Evolutionary conservation across 2,797 vertebrate genomes (phyloP), one percentile per base, ranked within the genome.

Genomic region (Chelonia mydas): DNA sequence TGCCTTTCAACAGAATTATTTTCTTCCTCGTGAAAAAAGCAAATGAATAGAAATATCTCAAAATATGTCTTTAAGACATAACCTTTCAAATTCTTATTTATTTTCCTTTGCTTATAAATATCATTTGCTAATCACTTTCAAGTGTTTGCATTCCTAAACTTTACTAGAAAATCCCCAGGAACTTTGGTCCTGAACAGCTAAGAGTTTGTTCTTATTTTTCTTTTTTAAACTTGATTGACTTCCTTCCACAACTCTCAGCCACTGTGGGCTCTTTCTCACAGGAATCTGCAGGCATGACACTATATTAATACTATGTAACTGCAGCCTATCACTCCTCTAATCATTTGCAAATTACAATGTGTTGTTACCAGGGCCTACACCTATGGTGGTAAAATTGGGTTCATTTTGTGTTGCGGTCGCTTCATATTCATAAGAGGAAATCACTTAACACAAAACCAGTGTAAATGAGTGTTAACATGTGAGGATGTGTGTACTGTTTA

Each of bases 131-230:
- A 84, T 88, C 59, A 81, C n/a, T 84, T 65, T 33, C 92, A 45
- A 27, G 57, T 27, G 27, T 82, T 19, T 50, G 65, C 95, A 72
- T 28, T 31, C 83, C 28, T 78, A 80, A 65, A 25, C 41, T 33
- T 25, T 83, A 79, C n/a, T 81, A 88, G 74, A 92, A 94, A 86
- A 89, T 88, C 16, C 82, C 81, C 53, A 82, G 55, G 28, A 91
- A 83, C 91, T 41, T 61, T 45, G 13, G n/a, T 50, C 19, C 55
- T 87, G 10, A 25, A 84, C 27, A 47, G 27, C 45, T 77, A 47
- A 28, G 27, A 50, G 47, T 25, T 9, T 54, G n/a, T 31, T 87
- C 76, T 65, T 76, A 78, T 23, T 83, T 15, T 59, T 37, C 33
- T 2, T 61, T 96, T 88, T 92, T 51, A 85, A 94, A 77, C 55